Evolutionary conservation across 2,797 vertebrate genomes (phyloP).

Genomic region (Molossus alvarezi): DNA sequence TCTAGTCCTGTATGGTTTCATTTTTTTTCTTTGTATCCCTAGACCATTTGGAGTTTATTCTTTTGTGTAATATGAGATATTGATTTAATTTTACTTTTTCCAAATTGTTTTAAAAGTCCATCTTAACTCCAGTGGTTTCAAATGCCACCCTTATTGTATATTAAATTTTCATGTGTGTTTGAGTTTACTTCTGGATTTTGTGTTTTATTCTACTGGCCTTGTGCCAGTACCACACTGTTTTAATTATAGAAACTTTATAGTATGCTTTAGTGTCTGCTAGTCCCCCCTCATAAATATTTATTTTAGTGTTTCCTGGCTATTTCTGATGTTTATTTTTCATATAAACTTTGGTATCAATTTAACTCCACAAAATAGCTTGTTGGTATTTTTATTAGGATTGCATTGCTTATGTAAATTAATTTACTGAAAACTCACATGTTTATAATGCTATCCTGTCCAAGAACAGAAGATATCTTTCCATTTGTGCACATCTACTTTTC

Average conservation of each 20-base stretch:
- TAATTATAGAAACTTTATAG: slow-evolving; percentile 64
- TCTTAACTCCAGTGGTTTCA: slow-evolving; percentile 15
- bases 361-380: slow-evolving; percentile 54
- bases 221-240: slow-evolving; percentile 53
- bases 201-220: not conserved
- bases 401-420: slow-evolving; percentile 36
- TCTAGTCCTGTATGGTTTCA: not conserved
- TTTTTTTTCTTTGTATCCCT: not conserved
- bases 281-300: slow-evolving; percentile 25
- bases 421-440: not conserved
- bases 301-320: slow-evolving; percentile 38
- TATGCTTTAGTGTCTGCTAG: slow-evolving; percentile 64
- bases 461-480: slow-evolving; percentile 22
- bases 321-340: slow-evolving; percentile 62
- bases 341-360: slow-evolving; percentile 52
- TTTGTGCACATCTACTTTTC: slow-evolving; percentile 36
- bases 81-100: slow-evolving; percentile 30
- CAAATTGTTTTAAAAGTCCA: slow-evolving; percentile 38
- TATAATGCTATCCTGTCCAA: not conserved
- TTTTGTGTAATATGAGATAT: not conserved
- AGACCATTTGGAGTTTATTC: not conserved
- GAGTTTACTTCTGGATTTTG: slow-evolving; percentile 49
- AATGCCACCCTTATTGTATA: not conserved
- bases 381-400: slow-evolving; percentile 41
- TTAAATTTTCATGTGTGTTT: slow-evolving; percentile 5